A percentile compares a stretch with the other conserved stretches of the same genome.
Conservation (phyloP, 1,140 invertebrate species). For the Gryllus bimaculatus region DNA sequence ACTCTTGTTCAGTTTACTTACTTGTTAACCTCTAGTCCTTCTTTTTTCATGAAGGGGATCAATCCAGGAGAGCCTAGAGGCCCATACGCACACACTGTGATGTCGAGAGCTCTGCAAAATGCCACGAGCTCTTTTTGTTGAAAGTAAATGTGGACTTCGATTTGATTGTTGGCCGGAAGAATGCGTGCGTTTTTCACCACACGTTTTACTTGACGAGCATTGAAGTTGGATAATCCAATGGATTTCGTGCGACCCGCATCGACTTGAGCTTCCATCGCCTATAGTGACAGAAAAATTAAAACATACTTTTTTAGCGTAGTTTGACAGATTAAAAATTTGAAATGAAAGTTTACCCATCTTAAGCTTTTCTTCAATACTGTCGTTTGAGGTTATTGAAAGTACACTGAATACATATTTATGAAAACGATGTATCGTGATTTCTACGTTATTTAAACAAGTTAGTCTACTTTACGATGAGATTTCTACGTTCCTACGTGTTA, state of each 20-base stretch:
- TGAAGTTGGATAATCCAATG: conserved; percentile 76
- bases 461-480: no score
- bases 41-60: conserved; percentile 35
- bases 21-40: background rate
- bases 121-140: conserved; percentile 50
- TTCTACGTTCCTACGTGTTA: no score
- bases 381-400: no score
- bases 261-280: conserved; percentile 64
- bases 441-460: no score
- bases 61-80: conserved; percentile 66
- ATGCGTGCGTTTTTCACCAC: conserved; percentile 54
- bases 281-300: background rate
- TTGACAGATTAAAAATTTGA: no score
- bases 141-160: conserved; percentile 55
- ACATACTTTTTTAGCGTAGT: no score
- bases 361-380: no score
- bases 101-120: conserved; percentile 60
- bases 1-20: background rate
- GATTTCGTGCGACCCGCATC: conserved; percentile 43
- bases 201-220: conserved; percentile 52
- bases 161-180: conserved; percentile 59
- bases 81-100: conserved; percentile 71
- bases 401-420: no score
- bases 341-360: no score
- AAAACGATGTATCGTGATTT: no score